These are phyloP conservation scores for Clivina fossor DNA, from an alignment of 2,888 invertebrate species.

Conservation along the genomic window DNA sequence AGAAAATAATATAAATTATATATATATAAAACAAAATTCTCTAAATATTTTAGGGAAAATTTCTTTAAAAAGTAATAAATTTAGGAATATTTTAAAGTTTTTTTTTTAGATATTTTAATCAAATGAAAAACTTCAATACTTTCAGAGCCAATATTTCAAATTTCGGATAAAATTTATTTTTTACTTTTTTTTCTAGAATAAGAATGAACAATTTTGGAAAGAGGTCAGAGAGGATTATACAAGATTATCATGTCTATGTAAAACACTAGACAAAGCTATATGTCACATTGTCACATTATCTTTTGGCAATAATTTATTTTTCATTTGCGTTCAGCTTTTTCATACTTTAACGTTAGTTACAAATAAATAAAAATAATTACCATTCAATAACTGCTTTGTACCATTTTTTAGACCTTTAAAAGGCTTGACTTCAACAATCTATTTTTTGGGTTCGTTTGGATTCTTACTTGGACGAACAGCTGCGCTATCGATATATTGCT, in stretches of 20 bases:
- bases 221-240: conserved; percentile 58
- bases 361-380: not conserved
- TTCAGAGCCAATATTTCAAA: no score
- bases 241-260: conserved; percentile 55
- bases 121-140: no score
- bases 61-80: no score
- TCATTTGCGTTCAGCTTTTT: conserved; percentile 61
- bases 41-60: no score
- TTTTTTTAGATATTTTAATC: no score
- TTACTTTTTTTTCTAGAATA: conserved; percentile 41
- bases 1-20: not conserved
- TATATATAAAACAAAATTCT: no score
- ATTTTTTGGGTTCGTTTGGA: conserved; percentile 61
- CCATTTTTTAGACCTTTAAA: conserved; percentile 48
- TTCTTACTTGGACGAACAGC: conserved; percentile 59
- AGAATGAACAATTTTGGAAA: conserved; percentile 57
- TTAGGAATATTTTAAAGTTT: no score
- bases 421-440: conserved; percentile 50
- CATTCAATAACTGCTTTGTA: no score
- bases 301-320: conserved; percentile 61
- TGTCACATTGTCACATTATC: conserved; percentile 58
- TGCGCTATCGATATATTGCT: conserved; percentile 59
- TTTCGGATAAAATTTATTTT: not conserved
- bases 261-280: conserved; percentile 56
- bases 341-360: conserved; percentile 53